Base-by-base conservation (phyloP, 2,888 invertebrate species). In the Melitaea athalia region DNA sequence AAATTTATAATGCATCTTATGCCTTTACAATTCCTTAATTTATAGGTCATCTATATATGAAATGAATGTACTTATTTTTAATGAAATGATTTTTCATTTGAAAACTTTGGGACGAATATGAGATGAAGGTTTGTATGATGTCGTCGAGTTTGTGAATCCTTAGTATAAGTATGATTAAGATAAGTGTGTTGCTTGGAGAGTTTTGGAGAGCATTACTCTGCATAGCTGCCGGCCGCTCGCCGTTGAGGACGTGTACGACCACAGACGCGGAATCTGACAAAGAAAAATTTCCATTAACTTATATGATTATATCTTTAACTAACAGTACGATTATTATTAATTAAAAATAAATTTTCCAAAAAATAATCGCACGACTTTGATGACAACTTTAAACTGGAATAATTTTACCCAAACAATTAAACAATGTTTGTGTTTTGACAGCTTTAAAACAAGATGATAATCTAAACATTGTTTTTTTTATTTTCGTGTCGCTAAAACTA, bases 241-340 rank as follows among this genome's bases (percentile, higher is more conserved):
- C 96, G 85, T 96, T 97, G 79, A 97, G 95, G 76, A 97, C 96
- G 88, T 97, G 96, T 68, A 97, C 96, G 77, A 96, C 95, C 79
- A 97, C 96, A 75, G 96, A 96, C 75, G 96, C 96, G 71, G 96
- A 95, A 93, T 96, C 96, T 92, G 94, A 43, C 7, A 49, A 63
- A 62, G 50, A 45, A 57, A 53, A 17, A 0, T 33, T 12, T 8
- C 33, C 11, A 47, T 49, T 57, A 42, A 10, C 33, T 52, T 12
- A 11, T 50, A n/a, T 50, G 15, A 53, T 12, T 24, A 45, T 45
- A 3, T 45, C 11, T 11, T 11, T 11, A 11, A 43, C 11, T 43
- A 43, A 11, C 43, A 43, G 11, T 43, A 8, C 43, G 11, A 43
- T 43, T 11, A 43, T 43, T 8, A 3, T 43, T 43, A 11, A 11